These are phyloP conservation scores for Paratilapia polleni DNA, from an alignment of 2,113 vertebrate species.

Conservation along the genomic window DNA sequence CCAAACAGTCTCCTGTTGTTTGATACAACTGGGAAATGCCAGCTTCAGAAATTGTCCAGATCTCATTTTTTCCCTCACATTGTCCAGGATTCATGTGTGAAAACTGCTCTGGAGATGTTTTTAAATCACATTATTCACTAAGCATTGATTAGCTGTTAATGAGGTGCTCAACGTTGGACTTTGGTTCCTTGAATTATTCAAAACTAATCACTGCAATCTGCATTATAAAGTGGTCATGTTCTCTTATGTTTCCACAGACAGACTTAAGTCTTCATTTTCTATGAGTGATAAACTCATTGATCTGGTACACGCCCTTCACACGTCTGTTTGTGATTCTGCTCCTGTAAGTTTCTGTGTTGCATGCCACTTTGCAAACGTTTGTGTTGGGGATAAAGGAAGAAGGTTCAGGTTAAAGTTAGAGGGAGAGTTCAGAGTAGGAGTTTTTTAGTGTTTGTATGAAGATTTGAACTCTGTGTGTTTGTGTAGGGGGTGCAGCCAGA, in stretches of 20 bases:
- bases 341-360: slow-evolving; percentile 75
- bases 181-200: neutral
- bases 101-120: neutral
- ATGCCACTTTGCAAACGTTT: neutral
- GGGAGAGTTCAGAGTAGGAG: neutral
- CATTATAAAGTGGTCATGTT: neutral
- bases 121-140: neutral
- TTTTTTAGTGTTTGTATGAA: neutral
- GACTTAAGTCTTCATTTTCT: slow-evolving; percentile 21
- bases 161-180: neutral
- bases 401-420: neutral
- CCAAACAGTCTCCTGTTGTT: no score
- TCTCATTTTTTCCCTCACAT: neutral
- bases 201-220: neutral
- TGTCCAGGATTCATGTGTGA: neutral
- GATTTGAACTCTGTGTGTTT: slow-evolving; percentile 28
- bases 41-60: neutral
- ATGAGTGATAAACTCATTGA: slow-evolving; percentile 75
- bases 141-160: neutral
- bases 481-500: slow-evolving; percentile 83
- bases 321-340: slow-evolving; percentile 75
- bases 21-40: neutral
- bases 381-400: neutral
- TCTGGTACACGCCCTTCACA: slow-evolving; percentile 81
- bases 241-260: slow-evolving; percentile 41